Evolutionary conservation across 2,113 vertebrate genomes (phyloP).

Genomic region (Toxotes jaculatrix): DNA sequence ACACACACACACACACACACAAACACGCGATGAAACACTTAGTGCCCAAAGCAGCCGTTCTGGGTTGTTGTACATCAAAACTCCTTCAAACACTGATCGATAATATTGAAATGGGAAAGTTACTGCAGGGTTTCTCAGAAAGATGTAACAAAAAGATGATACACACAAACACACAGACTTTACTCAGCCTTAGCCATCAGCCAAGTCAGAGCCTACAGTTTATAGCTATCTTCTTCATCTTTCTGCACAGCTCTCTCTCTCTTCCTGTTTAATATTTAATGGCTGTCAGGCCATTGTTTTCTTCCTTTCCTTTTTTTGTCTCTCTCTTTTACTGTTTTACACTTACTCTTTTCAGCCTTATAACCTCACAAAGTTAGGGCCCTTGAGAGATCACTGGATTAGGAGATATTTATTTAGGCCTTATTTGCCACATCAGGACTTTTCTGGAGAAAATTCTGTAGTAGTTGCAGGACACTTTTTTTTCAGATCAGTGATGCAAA

Average conservation of each 20-base stretch:
- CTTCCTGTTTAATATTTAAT: conserved; percentile 51
- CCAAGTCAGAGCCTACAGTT: conserved; percentile 7
- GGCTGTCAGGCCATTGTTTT: conserved; percentile 39
- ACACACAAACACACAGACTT: neutral
- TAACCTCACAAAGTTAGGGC: conserved; percentile 13
- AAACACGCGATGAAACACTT: neutral
- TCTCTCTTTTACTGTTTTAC: conserved; percentile 1
- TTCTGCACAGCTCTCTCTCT: neutral
- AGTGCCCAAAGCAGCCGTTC: conserved; percentile 10
- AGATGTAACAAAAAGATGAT: conserved; percentile 26
- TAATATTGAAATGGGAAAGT: conserved; percentile 37
- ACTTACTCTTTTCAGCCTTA: conserved; percentile 24
- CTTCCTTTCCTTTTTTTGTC: neutral
- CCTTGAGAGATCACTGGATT: conserved; percentile 31
- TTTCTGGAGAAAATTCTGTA: neutral
- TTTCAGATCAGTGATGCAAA: no score
- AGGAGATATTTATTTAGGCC: conserved; percentile 8
- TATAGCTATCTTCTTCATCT: conserved; percentile 30
- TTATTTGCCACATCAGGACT: conserved; percentile 16
- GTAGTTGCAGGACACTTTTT: neutral
- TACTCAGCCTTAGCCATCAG: conserved; percentile 6
- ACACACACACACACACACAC: conserved; percentile 2
- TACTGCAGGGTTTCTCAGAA: conserved; percentile 15
- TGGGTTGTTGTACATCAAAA: conserved; percentile 40
- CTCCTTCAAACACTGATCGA: conserved; percentile 32